phyloP scores from a whole-genome alignment of 1,140 invertebrate species.

The Phenacoccus solenopsis region DNA sequence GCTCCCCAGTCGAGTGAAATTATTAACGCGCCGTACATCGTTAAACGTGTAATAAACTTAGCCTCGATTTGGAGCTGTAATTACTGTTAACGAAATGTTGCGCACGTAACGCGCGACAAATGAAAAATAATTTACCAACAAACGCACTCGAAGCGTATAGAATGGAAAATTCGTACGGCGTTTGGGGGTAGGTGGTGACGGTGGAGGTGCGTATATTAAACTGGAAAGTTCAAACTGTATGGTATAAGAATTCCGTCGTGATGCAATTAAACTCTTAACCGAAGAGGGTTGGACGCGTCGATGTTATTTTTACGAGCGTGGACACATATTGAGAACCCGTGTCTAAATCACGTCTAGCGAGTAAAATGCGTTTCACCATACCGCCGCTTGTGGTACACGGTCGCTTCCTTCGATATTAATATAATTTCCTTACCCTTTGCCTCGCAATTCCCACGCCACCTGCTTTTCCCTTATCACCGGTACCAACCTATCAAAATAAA shows the following conservation, averaged over 20 bases:
- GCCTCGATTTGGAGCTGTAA: no score
- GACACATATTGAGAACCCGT: neutral
- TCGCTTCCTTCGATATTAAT: neutral
- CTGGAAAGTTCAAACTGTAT: no score
- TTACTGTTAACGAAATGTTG: no score
- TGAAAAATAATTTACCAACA: neutral
- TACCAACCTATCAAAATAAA: slow-evolving; percentile 3
- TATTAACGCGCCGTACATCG: no score
- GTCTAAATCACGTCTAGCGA: neutral
- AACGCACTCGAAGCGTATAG: neutral
- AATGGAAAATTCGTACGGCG: neutral
- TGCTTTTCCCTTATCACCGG: neutral
- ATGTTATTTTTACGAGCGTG: neutral
- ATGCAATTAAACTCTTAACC: neutral
- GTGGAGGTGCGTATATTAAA: no score
- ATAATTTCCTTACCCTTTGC: neutral
- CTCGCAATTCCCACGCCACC: neutral
- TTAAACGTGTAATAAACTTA: no score
- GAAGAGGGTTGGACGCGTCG: neutral
- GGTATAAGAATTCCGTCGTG: neutral
- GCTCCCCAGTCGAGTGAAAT: no score
- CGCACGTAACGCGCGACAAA: neutral
- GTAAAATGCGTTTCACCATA: neutral
- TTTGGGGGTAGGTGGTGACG: no score
- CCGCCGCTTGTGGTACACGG: neutral